Base-by-base conservation (phyloP, 2,888 invertebrate species). In the Nemoura dubitans region DNA sequence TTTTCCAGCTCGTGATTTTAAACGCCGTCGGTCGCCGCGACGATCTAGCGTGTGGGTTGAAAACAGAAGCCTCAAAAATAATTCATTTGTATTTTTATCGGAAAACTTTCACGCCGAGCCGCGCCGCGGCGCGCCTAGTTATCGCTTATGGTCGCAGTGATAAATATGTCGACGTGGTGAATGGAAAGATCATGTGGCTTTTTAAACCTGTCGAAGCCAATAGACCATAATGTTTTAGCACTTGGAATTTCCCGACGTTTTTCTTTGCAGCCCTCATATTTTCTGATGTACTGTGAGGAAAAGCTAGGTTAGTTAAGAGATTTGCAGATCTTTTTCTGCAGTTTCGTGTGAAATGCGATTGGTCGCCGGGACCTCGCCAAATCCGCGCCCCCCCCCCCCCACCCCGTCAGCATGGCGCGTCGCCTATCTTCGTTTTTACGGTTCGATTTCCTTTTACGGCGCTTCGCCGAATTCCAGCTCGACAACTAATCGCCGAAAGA, bases 401-500 rank as follows among this genome's bases (percentile, higher is more conserved):
- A 36, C 36, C 10, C 36, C 5, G 36, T 10, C 36, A 6, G n/a
- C n/a, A 36, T 36, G 36, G 36, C 36, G 59, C 59, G 59, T 6
- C 36, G 10, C 3, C 36, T 59, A 59, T 59, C 59, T 59, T 1
- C 10, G 21, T 59, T 59, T 36, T 59, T 21, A 10, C 59, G 59
- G 14, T 59, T 59, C 59, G 59, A 59, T 59, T 59, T 59, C 27
- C 26, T 42, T 83, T 83, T 83, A 83, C 83, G 83, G 42, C 83
- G 26, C 26, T 21, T 83, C 36, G 36, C 30, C 83, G 83, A 83
- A 83, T 83, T 30, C 83, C 25, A 36, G 43, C 83, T 42, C 83
- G 26, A 42, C 36, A 83, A 43, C 83, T 83, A 83, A 83, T 83
- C 83, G 42, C 43, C 83, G 42, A 42, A 42, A 83, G 78, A 26